Conservation (phyloP, 2,888 invertebrate genomes). For the Thymelicus acteon region DNA sequence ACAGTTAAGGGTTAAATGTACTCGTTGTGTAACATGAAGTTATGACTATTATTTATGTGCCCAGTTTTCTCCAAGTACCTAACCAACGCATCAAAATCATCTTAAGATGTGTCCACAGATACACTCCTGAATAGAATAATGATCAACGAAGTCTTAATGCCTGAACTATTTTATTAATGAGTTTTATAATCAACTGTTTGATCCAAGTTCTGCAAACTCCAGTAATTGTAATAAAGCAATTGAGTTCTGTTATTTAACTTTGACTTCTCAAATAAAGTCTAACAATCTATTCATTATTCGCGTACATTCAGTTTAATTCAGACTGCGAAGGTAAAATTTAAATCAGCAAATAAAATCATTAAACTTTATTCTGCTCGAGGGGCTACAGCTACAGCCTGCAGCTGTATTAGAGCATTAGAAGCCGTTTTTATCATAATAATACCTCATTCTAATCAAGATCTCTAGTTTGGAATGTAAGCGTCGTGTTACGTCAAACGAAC, state of each 20-base stretch:
- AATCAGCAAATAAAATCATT: background rate
- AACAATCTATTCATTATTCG: background rate
- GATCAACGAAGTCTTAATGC: too few species aligned
- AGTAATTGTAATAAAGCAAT: background rate
- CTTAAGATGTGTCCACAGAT: too few species aligned
- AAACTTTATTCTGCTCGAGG: background rate
- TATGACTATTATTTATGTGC: too few species aligned
- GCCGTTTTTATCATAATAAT: constrained; percentile 38
- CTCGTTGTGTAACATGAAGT: too few species aligned
- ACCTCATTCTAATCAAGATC: constrained; percentile 47
- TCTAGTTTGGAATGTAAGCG: constrained; percentile 44
- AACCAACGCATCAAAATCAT: too few species aligned
- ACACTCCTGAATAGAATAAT: too few species aligned
- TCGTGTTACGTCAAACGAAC: constrained; percentile 69
- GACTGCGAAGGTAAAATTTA: background rate
- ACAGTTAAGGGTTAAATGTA: too few species aligned
- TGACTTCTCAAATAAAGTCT: background rate
- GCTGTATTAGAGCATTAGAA: too few species aligned
- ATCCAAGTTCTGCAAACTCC: background rate
- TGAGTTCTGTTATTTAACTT: constrained; percentile 1
- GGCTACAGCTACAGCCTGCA: too few species aligned
- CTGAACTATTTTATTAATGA: background rate
- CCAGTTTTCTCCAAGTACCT: too few species aligned
- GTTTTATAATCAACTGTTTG: background rate
- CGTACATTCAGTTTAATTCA: background rate